Conservation (phyloP, 2,888 invertebrate genomes). For the Ellobium chinense region DNA sequence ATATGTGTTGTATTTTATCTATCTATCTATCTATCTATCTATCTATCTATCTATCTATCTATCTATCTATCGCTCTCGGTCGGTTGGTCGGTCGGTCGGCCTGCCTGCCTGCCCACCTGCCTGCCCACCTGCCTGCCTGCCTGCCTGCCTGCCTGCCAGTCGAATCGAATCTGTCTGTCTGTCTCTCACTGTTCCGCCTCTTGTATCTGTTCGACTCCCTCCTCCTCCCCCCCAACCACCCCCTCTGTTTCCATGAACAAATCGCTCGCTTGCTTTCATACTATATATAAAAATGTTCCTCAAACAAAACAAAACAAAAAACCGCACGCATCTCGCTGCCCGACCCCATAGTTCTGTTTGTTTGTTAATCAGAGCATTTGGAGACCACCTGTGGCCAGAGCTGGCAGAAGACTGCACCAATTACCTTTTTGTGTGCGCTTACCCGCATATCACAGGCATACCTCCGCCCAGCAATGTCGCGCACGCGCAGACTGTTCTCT, state of each 20-base stretch:
- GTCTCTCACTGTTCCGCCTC: background rate
- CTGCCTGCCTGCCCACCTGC: background rate
- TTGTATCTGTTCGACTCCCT: background rate
- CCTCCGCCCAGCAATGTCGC: background rate
- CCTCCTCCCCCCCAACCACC: background rate
- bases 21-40: background rate
- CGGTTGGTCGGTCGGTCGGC: background rate
- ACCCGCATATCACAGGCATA: background rate
- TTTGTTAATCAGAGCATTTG: background rate
- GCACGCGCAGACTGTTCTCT: no score
- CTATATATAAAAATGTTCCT: no score
- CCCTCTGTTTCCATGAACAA: no score
- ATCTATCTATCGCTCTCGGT: background rate
- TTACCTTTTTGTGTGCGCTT: slow-evolving; percentile 10
- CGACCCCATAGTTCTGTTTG: no score
- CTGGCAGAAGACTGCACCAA: slow-evolving; percentile 6
- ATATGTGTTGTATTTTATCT: no score
- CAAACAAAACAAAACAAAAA: no score
- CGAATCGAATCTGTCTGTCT: background rate
- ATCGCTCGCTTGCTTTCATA: no score
- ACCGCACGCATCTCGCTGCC: no score
- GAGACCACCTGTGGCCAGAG: background rate
- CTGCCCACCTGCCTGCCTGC: background rate
- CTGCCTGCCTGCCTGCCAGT: background rate
- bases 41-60: background rate